Percentiles rank a stretch among this genome's conserved stretches.
Evolutionary conservation across 2,888 invertebrate genomes (phyloP).

Genomic region (Calephelis perditalis): DNA sequence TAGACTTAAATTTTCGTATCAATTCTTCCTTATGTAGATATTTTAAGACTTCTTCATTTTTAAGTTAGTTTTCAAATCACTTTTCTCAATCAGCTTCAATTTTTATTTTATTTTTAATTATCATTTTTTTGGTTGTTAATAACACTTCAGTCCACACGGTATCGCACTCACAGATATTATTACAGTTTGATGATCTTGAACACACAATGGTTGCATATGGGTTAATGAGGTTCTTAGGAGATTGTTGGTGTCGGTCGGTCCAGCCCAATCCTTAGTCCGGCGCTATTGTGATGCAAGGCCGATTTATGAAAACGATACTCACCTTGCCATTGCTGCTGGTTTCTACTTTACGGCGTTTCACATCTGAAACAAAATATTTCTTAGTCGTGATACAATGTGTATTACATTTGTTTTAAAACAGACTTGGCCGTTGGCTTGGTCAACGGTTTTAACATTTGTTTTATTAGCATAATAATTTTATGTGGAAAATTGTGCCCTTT

Average conservation of each 20-base stretch:
- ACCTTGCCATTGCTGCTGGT: slow-evolving; percentile 87
- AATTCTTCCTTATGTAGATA: not conserved
- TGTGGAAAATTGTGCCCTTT: no score
- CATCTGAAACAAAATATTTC: slow-evolving; percentile 73
- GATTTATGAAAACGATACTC: slow-evolving; percentile 80
- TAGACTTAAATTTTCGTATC: not conserved
- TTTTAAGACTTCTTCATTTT: not conserved
- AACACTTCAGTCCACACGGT: slow-evolving; percentile 12
- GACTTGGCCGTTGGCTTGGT: no score
- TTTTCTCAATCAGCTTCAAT: not conserved
- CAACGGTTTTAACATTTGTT: no score
- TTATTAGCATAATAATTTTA: no score
- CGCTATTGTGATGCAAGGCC: slow-evolving; percentile 58
- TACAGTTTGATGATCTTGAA: not conserved
- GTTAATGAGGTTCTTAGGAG: slow-evolving; percentile 13
- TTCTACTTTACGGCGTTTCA: slow-evolving; percentile 92
- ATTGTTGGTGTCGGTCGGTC: slow-evolving; percentile 40
- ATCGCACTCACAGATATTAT: not conserved
- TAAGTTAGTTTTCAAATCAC: not conserved
- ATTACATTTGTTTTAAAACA: not conserved
- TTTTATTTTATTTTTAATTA: not conserved
- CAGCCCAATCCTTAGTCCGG: slow-evolving; percentile 81
- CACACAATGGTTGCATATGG: not conserved
- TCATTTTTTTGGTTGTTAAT: not conserved
- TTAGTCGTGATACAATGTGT: not conserved